Evolutionary conservation across 2,888 invertebrate genomes (phyloP).

Genomic region (Watsonalla cultraria): DNA sequence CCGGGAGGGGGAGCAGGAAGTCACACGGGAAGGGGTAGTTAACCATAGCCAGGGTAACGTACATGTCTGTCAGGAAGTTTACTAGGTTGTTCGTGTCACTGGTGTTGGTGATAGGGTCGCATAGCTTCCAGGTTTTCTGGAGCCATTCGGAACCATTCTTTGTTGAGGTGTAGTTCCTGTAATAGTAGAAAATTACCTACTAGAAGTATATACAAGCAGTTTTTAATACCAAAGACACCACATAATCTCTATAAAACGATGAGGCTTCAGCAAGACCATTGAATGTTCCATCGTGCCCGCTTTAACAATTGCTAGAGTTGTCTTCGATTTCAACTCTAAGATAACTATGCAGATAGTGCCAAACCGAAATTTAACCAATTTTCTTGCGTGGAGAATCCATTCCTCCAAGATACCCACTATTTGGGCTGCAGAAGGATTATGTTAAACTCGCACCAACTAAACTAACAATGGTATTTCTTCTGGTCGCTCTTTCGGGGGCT

Average conservation of each 20-base stretch:
- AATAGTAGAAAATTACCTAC: constrained; percentile 11
- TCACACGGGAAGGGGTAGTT: constrained; percentile 95
- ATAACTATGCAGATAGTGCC: too few relatives aligned
- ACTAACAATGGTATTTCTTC: too few relatives aligned
- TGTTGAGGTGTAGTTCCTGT: constrained; percentile 68
- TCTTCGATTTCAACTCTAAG: neutral
- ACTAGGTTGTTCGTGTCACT: constrained; percentile 70
- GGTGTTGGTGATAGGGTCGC: constrained; percentile 81
- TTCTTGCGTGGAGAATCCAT: too few relatives aligned
- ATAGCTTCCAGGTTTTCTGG: constrained; percentile 86
- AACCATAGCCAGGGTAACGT: constrained; percentile 92
- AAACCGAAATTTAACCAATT: too few relatives aligned
- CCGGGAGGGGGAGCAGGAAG: constrained; percentile 91
- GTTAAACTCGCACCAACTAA: too few relatives aligned
- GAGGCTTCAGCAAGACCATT: neutral
- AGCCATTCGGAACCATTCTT: constrained; percentile 85
- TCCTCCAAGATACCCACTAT: too few relatives aligned
- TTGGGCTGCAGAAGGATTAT: too few relatives aligned
- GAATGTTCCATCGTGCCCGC: too few relatives aligned
- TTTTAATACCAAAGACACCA: neutral
- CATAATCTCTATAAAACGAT: neutral
- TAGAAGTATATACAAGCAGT: too few relatives aligned
- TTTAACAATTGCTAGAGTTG: too few relatives aligned
- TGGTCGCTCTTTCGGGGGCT: too few relatives aligned
- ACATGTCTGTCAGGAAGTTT: constrained; percentile 85